Evolutionary conservation across 2,888 invertebrate genomes (phyloP), one percentile per base, ranked within the genome.

Genomic region (Papilio gigon): DNA sequence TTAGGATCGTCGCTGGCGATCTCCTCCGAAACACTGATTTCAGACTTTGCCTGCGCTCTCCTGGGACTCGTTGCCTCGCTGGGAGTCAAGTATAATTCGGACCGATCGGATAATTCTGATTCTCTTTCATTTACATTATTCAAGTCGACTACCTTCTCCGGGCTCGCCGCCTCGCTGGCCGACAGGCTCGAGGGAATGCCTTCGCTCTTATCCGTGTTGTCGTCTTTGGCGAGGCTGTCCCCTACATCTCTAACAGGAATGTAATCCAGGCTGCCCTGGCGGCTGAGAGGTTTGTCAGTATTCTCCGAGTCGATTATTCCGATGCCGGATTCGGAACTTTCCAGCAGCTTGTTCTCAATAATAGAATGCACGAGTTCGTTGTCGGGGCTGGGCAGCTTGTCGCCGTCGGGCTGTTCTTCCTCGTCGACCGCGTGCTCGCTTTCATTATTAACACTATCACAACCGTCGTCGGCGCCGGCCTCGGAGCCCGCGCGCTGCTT

Each of bases 11-110:
- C 87, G 65, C 75, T 77, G 35, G 83, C 83, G 12, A 76, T 75
- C 53, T 86, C 84, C 47, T 85, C 84, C 42, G 80, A 77, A 79
- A 80, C 80, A 72, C 76, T 76, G 40, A 72, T 73, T 67, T 90
- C 92, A 82, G 86, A 85, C 84, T 90, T 90, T 77, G 90, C 90
- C 81, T 83, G 82, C 72, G 78, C 79, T 84, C 86, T 89, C 77
- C 86, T 88, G 73, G 92, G 92, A 75, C 92, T 92, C 75, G 93
- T 92, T 44, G 93, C 89, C 82, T 95, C 95, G 47, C 94, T 95
- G 25, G 95, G 95, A 61, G 95, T 95, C 71, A 95, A 84, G 78
- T 95, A 95, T 70, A 94, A 89, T 78, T 95, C 95, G 60, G 95
- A 95, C 72, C 93, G 93, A 82, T 95, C 95, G 73, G 95, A 95